Evolutionary conservation across 35 echinoderm and acorn worm species (phyloP), one percentile per base, ranked within the genome.

Genomic region (Ptychodera flava): DNA sequence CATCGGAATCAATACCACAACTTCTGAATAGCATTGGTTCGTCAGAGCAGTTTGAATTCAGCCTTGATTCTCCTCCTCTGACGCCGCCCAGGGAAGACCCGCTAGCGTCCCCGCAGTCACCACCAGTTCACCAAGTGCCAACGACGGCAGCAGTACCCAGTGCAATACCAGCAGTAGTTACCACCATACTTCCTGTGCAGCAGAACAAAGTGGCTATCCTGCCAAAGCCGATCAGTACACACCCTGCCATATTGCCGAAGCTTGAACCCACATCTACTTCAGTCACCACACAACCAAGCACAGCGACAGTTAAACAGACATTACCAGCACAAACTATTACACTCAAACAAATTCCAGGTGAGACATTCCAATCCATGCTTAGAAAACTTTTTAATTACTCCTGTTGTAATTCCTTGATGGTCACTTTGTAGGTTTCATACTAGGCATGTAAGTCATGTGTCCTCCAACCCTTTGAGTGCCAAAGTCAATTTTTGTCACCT

Each of bases 51-150:
- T 64, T 64, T 64, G 45, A 64, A 36, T 0, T 97, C 84, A 94
- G 93, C 37, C 79, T 98, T 36, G 95, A 98, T 35, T 94, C 95
- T 16, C 95, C 95, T 1, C 95, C 95, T 0, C 92, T 98, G 29
- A 98, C 92, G 22, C 95, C 95, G 27, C 95, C 92, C 30, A 80
- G 88, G 36, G 95, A 97, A 28, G 45, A 38, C 45, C 28, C 29
- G 1, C 89, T 31, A 81, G 76, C 15, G 80, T 92, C 33, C 29
- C 89, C 38, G 88, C 85, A 75, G 82, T 85, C n/a, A 80, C 90
- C 78, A 91, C 82, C 33, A 86, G 90, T 31, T 82, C 80, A 35
- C 36, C 79, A 31, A 88, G 77, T 36, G 87, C 78, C 33, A 82
- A 64, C 35, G 82, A 80, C 35, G 87, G 76, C 16, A 31, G 78